Evolutionary conservation across 92 coral and sea anemone genomes (phyloP).

Genomic region (Epizoanthus rinbou): DNA sequence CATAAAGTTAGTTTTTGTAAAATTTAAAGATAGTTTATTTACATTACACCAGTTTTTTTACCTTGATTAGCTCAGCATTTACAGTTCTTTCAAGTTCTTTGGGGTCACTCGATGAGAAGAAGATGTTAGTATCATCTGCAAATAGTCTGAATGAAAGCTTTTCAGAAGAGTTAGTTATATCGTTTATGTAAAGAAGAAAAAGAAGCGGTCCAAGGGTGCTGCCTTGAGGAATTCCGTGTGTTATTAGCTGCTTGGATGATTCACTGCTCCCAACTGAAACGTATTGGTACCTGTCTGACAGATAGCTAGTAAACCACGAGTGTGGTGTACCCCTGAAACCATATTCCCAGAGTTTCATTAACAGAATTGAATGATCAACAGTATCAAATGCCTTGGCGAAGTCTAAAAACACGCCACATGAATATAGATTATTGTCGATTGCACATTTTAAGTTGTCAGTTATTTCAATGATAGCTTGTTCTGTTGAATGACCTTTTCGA

Average conservation of each 20-base stretch:
- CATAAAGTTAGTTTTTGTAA: conserved; percentile 30
- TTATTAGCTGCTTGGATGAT: not conserved
- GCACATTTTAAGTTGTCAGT: conserved; percentile 18
- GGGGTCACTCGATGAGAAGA: not conserved
- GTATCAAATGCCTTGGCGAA: conserved; percentile 40
- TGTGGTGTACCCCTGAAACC: conserved; percentile 23
- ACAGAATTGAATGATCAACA: too few relatives aligned
- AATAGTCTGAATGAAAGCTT: conserved; percentile 17
- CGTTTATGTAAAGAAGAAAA: conserved; percentile 5
- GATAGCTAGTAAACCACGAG: conserved; percentile 26
- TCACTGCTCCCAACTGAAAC: not conserved
- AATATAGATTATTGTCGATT: conserved; percentile 13
- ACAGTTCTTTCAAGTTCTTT: conserved; percentile 17
- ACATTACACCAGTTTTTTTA: conserved; percentile 41
- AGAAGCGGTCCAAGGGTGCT: conserved; percentile 10
- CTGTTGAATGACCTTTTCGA: conserved; percentile 10
- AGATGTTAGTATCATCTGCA: conserved; percentile 49
- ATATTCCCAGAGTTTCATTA: conserved; percentile 27
- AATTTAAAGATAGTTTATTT: conserved; percentile 30
- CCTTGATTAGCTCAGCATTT: conserved; percentile 30
- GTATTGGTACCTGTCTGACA: not conserved
- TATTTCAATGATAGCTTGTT: conserved; percentile 20
- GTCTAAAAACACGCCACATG: conserved; percentile 32
- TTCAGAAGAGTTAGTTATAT: not conserved
- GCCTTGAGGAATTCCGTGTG: conserved; percentile 25